A percentile compares a stretch with the other conserved stretches of the same genome.
Conservation (phyloP, 1,140 invertebrate genomes). For the Drosophila nebulosa region DNA sequence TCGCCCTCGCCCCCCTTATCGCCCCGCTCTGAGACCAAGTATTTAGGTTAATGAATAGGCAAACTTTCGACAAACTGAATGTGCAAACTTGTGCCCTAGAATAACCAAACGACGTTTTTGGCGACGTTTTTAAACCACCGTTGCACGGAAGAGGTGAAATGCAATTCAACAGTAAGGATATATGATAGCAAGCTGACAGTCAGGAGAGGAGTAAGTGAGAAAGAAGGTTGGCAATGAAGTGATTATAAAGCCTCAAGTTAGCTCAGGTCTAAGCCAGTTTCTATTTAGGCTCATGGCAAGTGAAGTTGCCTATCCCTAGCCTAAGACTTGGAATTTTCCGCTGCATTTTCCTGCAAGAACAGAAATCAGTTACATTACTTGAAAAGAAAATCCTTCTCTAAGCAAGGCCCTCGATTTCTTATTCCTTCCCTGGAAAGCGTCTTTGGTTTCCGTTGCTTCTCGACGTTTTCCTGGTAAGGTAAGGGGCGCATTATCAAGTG, state of each 20-base stretch:
- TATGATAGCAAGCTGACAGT: conserved; percentile 21
- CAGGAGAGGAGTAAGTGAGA: conserved; percentile 7
- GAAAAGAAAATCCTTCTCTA: too few species aligned
- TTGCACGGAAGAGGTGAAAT: conserved; percentile 46
- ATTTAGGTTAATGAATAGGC: conserved; percentile 78
- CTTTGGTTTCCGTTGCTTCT: neutral
- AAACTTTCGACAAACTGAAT: conserved; percentile 77
- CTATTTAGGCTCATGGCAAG: too few species aligned
- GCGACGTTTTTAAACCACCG: conserved; percentile 40
- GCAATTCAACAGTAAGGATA: conserved; percentile 49
- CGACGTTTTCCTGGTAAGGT: neutral
- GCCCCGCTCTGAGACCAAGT: conserved; percentile 13
- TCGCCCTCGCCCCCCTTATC: neutral
- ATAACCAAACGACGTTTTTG: conserved; percentile 26
- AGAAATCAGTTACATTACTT: too few species aligned
- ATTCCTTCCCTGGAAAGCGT: neutral
- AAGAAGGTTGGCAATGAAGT: neutral
- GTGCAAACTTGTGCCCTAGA: conserved; percentile 52
- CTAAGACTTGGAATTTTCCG: too few species aligned
- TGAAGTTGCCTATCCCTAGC: too few species aligned
- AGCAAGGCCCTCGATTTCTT: too few species aligned
- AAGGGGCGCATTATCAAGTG: conserved; percentile 51
- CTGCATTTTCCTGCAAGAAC: too few species aligned
- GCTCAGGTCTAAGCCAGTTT: too few species aligned
- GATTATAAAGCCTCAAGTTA: too few species aligned